Evolutionary conservation across 2,797 vertebrate genomes (phyloP), one percentile per base, ranked within the genome.

Genomic region (Gastrophryne carolinensis): DNA sequence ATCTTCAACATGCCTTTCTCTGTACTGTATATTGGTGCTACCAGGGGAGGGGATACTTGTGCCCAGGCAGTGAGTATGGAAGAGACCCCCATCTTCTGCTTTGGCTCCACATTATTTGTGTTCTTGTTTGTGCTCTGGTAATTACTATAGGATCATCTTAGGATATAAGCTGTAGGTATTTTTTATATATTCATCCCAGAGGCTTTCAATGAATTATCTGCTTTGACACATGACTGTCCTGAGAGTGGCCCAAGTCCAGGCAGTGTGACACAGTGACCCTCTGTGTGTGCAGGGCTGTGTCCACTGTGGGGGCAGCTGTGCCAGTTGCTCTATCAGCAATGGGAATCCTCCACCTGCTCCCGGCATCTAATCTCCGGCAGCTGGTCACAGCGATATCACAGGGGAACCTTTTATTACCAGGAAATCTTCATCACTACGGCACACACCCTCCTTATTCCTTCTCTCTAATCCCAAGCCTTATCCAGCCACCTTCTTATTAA

Each of bases 301-400:
- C 1, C 11, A 21, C 72, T 50, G 19, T 58, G 21, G 63, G 52
- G 35, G 12, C 63, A 67, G 62, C 37, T 26, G 52, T 74, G 39
- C 52, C 62, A 66, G 63, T 49, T 75, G 62, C 63, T 15, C 26
- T 34, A 13, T n/a, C 63, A 58, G 53, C 63, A 27, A 60, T 27
- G 72, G 72, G 72, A 75, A 66, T 60, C 53, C 27, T 60, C 41
- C 62, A 75, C 72, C 72, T 75, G 63, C 72, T 52, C 50, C 21
- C 29, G 19, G 62, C 11, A 9, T 60, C 15, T 67, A 60, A 75
- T 75, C 63, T 57, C 63, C 41, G 50, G 17, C 72, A 75, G 72
- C 72, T 75, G 72, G 12, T 39, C 29, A 26, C 49, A 67, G 52
- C n/a, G 63, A 67, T 67, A 66, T 6, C 15, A 67, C 54, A 60